These are phyloP conservation scores for Caenorhabditis sp. DNA, from an alignment of 2,888 invertebrate genomes.

Conservation along the genomic window DNA sequence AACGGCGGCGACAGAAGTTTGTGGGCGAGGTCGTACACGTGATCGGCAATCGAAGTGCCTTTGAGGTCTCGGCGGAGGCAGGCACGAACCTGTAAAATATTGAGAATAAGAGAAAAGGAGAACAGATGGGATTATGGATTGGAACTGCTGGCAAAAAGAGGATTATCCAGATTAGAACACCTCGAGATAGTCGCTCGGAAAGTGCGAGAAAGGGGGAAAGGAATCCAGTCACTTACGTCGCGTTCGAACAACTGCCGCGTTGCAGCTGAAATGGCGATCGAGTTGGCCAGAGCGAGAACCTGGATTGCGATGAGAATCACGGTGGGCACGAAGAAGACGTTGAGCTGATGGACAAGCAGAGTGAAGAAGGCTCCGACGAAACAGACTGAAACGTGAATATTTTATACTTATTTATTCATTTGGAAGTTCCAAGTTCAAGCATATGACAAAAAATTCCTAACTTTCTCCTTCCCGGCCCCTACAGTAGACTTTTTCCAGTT, in stretches of 20 bases:
- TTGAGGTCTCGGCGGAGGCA: no score
- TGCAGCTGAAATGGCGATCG: slow-evolving; percentile 8
- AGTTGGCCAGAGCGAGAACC: slow-evolving; percentile 8
- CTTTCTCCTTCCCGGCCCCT: no score
- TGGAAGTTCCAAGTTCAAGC: no score
- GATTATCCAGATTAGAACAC: slow-evolving; percentile 35
- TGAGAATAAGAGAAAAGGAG: no score
- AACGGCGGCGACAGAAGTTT: no score
- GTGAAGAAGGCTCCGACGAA: neutral
- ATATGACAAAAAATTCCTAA: no score
- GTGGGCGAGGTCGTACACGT: no score
- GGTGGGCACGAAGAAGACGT: slow-evolving; percentile 14
- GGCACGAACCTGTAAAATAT: no score
- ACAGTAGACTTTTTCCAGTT: neutral
- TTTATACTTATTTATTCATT: no score
- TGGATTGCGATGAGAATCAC: slow-evolving; percentile 23
- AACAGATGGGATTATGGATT: no score
- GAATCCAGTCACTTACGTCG: slow-evolving; percentile 22
- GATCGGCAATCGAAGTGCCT: no score
- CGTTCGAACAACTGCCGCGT: slow-evolving; percentile 29
- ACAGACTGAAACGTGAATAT: slow-evolving; percentile 12
- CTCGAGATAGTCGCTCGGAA: neutral
- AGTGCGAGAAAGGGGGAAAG: neutral
- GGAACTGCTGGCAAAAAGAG: slow-evolving; percentile 4
- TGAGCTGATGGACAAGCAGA: neutral